Conservation (phyloP, 2,797 vertebrate species). For the Eurystomus glaucurus region DNA sequence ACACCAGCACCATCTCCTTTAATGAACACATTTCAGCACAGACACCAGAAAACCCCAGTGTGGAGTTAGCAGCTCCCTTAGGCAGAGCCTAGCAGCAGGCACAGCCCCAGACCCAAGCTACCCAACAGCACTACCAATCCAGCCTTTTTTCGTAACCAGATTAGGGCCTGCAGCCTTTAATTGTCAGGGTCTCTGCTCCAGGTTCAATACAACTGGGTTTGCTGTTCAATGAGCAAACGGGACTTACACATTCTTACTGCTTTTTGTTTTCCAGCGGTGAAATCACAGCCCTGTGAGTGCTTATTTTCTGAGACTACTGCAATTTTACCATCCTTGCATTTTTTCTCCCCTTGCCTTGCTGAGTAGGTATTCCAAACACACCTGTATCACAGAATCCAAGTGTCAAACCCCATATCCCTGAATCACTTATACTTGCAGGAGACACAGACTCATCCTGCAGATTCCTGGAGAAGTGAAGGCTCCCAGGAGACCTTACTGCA, state of each 20-base stretch:
- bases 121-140: not conserved
- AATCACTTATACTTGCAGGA: not conserved
- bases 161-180: not conserved
- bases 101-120: not conserved
- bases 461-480: not conserved
- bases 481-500: not conserved
- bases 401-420: not conserved
- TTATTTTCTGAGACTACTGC: not conserved
- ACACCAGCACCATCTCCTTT: constrained; percentile 36
- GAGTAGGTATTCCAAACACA: not conserved
- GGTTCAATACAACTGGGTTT: not conserved
- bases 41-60: constrained; percentile 20
- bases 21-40: not conserved
- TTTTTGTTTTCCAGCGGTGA: not conserved
- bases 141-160: not conserved
- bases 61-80: not conserved
- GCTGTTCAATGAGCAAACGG: not conserved
- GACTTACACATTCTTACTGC: not conserved
- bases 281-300: not conserved
- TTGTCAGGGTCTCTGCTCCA: not conserved
- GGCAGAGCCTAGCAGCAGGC: not conserved
- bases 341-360: not conserved
- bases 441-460: not conserved
- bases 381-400: not conserved
- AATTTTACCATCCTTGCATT: not conserved